These are phyloP conservation scores for Heliconius ethilla DNA, from an alignment of 2,888 invertebrate genomes.

Conservation along the genomic window DNA sequence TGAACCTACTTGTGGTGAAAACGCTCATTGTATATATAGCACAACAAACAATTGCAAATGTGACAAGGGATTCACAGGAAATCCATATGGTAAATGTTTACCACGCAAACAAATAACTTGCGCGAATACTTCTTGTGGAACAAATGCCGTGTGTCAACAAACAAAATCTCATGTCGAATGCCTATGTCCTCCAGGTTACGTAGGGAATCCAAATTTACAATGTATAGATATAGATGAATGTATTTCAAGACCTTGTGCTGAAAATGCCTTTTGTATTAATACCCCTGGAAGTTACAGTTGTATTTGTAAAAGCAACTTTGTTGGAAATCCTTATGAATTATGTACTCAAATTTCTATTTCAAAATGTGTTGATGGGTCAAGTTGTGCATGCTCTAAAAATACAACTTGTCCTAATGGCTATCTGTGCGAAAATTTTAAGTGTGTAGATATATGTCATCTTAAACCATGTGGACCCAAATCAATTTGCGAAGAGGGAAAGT, in stretches of 20 bases:
- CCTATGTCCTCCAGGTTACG: slow-evolving; percentile 90
- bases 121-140: slow-evolving; percentile 87
- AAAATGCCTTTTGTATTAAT: slow-evolving; percentile 94
- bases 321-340: slow-evolving; percentile 93
- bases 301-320: slow-evolving; percentile 90
- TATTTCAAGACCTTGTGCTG: slow-evolving; percentile 88
- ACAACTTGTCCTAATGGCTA: slow-evolving; percentile 89
- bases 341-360: slow-evolving; percentile 87
- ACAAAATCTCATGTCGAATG: slow-evolving; percentile 89
- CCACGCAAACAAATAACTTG: slow-evolving; percentile 87
- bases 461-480: slow-evolving; percentile 91
- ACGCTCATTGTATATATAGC: slow-evolving; percentile 94
- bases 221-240: slow-evolving; percentile 94
- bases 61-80: slow-evolving; percentile 91
- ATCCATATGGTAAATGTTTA: slow-evolving; percentile 92
- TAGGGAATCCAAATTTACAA: slow-evolving; percentile 93
- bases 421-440: slow-evolving; percentile 87
- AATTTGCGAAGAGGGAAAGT: slow-evolving; percentile 89
- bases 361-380: slow-evolving; percentile 85
- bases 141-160: slow-evolving; percentile 90
- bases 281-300: slow-evolving; percentile 94
- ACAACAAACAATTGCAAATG: slow-evolving; percentile 90
- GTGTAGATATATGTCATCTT: slow-evolving; percentile 88
- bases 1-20: slow-evolving; percentile 89
- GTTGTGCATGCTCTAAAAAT: slow-evolving; percentile 87